Conservation (phyloP, 1,140 invertebrate species). For the Musca vetustissima region DNA sequence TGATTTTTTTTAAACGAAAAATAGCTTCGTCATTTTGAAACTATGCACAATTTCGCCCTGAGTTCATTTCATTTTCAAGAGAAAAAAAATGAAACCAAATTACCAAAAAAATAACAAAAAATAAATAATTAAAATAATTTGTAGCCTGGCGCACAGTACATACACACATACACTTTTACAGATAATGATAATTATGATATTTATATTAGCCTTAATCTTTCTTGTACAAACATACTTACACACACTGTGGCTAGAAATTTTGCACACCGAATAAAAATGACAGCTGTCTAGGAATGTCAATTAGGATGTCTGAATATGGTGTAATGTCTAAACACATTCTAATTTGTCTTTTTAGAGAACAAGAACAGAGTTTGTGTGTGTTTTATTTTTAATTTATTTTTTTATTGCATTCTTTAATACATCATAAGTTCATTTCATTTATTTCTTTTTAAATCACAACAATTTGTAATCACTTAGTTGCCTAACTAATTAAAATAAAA, state of each 20-base stretch:
- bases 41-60: slow-evolving; percentile 17
- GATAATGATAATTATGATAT: too few species aligned
- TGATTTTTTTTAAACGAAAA: neutral
- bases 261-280: slow-evolving; percentile 8
- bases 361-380: neutral
- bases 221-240: neutral
- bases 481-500: slow-evolving; percentile 6
- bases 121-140: slow-evolving; percentile 8
- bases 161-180: neutral
- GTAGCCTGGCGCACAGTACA: too few species aligned
- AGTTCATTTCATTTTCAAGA: neutral
- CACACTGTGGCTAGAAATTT: too few species aligned
- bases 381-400: neutral
- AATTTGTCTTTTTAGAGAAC: neutral
- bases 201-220: too few species aligned
- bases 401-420: neutral
- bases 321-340: slow-evolving; percentile 14
- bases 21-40: neutral
- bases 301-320: slow-evolving; percentile 17
- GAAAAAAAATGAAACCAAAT: too few species aligned
- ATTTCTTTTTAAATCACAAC: neutral
- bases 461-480: slow-evolving; percentile 6
- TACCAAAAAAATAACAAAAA: neutral
- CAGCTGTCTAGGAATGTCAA: slow-evolving; percentile 27
- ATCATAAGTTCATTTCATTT: too few species aligned